Percentiles rank a stretch among this genome's conserved stretches.
Evolutionary conservation across 2,113 vertebrate genomes (phyloP).

Genomic region (Crocuta crocuta): DNA sequence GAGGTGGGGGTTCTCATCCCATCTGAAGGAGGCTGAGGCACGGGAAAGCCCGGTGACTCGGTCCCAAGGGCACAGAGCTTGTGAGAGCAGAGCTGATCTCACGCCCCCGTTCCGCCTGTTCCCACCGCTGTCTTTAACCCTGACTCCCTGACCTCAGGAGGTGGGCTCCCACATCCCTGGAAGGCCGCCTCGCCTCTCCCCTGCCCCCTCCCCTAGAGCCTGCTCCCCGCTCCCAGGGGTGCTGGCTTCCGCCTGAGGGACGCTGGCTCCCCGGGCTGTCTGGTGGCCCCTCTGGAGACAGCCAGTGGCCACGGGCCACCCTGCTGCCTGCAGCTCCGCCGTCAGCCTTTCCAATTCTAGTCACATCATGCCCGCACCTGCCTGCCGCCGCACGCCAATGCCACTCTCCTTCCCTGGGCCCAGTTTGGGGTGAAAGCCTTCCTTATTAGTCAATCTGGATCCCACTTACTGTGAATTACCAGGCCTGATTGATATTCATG

Average conservation of each 20-base stretch:
- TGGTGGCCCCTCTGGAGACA: fast-evolving
- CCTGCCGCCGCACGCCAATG: slow-evolving; percentile 39
- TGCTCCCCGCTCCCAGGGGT: fast-evolving
- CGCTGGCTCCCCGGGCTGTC: neutral
- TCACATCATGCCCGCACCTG: slow-evolving; percentile 71
- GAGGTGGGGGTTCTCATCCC: too few species aligned
- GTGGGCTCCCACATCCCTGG: too few species aligned
- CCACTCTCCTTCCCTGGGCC: slow-evolving; percentile 73
- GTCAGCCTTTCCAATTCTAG: slow-evolving; percentile 39
- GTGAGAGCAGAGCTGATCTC: fast-evolving
- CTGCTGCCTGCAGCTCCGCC: neutral
- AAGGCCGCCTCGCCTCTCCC: neutral
- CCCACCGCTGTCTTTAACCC: neutral
- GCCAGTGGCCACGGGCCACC: fast-evolving
- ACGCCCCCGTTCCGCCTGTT: neutral
- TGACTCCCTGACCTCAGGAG: neutral
- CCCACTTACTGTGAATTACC: slow-evolving; percentile 88
- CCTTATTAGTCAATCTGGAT: slow-evolving; percentile 89
- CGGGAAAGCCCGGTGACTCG: neutral
- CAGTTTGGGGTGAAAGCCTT: slow-evolving; percentile 88
- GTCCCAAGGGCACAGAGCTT: neutral
- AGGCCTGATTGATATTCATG: slow-evolving; percentile 89
- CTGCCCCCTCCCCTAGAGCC: neutral
- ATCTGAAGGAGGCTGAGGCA: neutral
- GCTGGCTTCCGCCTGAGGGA: neutral